Evolutionary conservation across 30 jellyfish, hydroid and myxozoan species (phyloP).

Genomic region (Hydra vulgaris): DNA sequence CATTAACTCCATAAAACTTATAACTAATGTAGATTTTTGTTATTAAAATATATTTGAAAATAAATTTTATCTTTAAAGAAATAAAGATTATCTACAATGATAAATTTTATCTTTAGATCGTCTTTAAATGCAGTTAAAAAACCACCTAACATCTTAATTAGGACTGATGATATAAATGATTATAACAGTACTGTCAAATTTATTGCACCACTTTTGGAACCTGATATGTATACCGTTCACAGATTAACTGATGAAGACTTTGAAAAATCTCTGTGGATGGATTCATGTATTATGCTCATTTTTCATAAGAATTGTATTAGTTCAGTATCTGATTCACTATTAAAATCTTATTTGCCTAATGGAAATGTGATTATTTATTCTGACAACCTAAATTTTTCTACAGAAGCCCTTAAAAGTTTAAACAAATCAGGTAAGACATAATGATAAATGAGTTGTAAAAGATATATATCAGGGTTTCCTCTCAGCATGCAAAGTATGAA

Average conservation of each 20-base stretch:
- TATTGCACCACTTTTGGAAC: neutral
- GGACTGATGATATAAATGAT: neutral
- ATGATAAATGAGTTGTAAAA: too few relatives aligned
- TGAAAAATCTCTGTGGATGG: slow-evolving; percentile 15
- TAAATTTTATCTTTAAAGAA: too few relatives aligned
- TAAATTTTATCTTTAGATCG: neutral
- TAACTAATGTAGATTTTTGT: too few relatives aligned
- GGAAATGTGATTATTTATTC: neutral
- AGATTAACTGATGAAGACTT: slow-evolving; percentile 2
- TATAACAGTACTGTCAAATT: neutral
- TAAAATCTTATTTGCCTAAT: neutral
- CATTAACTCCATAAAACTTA: too few relatives aligned
- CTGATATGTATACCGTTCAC: slow-evolving; percentile 22
- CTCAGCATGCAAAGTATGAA: too few relatives aligned
- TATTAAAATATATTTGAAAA: too few relatives aligned
- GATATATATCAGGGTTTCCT: too few relatives aligned
- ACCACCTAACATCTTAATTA: slow-evolving; percentile 27
- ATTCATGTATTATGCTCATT: neutral
- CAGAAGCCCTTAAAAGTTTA: neutral
- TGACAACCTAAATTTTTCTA: neutral
- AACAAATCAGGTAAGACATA: neutral
- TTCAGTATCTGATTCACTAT: neutral
- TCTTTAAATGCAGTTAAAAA: slow-evolving; percentile 11
- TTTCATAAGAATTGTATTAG: neutral
- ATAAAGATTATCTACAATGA: too few relatives aligned